A percentile compares a stretch with the other conserved stretches of the same genome.
These are phyloP conservation scores for Drosophila mettleri DNA, from an alignment of 2,888 invertebrate genomes.

Conservation along the genomic window DNA sequence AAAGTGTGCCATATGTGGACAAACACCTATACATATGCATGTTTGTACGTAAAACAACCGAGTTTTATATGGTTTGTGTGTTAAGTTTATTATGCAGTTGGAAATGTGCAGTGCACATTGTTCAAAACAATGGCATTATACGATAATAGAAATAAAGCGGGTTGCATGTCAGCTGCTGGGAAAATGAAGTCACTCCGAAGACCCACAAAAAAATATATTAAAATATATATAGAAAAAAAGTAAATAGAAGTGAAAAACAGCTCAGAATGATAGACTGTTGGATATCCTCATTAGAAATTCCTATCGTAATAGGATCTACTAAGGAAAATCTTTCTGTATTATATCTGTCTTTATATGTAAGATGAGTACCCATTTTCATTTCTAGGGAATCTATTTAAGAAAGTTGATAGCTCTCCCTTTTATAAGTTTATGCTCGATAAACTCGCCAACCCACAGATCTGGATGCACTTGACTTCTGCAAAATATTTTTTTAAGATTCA, in stretches of 20 bases:
- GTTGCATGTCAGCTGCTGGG: slow-evolving; percentile 77
- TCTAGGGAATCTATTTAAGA: too few species aligned
- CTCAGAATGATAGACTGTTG: neutral
- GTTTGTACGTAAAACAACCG: slow-evolving; percentile 8
- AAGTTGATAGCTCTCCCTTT: too few species aligned
- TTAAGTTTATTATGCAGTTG: slow-evolving; percentile 69
- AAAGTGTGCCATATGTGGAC: slow-evolving; percentile 52
- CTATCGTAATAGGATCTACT: too few species aligned
- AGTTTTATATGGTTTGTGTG: slow-evolving; percentile 45
- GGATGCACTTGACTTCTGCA: too few species aligned
- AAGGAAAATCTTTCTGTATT: neutral
- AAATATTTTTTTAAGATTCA: too few species aligned
- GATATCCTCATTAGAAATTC: too few species aligned
- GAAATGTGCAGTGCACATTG: slow-evolving; percentile 69
- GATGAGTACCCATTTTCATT: too few species aligned
- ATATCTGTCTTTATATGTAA: neutral
- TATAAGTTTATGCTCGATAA: neutral
- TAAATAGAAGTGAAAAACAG: neutral
- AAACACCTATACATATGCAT: slow-evolving; percentile 14
- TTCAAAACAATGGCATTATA: slow-evolving; percentile 75
- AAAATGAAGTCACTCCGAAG: slow-evolving; percentile 75
- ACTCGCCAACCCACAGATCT: neutral
- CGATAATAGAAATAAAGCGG: slow-evolving; percentile 77
- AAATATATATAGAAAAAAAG: slow-evolving; percentile 10
- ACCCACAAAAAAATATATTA: slow-evolving; percentile 41